Percentiles rank a stretch among this genome's conserved stretches.
Evolutionary conservation across 1,140 invertebrate species (phyloP).

Genomic region (Drosophila varians): DNA sequence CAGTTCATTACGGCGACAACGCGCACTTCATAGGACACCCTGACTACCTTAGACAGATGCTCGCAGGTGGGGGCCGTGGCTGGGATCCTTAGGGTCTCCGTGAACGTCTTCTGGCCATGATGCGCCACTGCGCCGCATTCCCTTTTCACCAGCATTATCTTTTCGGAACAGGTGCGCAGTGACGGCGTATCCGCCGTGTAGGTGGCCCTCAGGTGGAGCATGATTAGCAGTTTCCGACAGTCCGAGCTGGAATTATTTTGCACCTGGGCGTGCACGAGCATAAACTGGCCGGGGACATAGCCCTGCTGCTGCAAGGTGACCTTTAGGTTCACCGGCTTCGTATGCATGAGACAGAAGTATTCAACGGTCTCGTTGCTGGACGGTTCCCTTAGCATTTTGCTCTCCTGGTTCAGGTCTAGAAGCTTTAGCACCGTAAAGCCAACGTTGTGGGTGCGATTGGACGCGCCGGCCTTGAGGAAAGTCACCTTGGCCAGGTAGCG

Average conservation of each 20-base stretch:
- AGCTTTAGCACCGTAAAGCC: constrained; percentile 77
- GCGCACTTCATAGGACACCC: constrained; percentile 72
- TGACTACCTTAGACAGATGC: constrained; percentile 72
- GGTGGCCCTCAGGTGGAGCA: constrained; percentile 83
- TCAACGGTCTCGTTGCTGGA: constrained; percentile 68
- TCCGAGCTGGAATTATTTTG: constrained; percentile 84
- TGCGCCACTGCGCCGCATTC: constrained; percentile 61
- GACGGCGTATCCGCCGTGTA: constrained; percentile 84
- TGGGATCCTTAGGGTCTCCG: constrained; percentile 72
- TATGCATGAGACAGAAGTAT: constrained; percentile 66
- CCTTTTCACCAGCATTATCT: constrained; percentile 70
- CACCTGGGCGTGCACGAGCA: constrained; percentile 67
- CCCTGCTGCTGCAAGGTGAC: constrained; percentile 75
- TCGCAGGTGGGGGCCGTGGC: constrained; percentile 84
- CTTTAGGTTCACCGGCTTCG: constrained; percentile 61
- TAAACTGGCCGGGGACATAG: constrained; percentile 78
- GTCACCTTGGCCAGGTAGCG: constrained; percentile 76
- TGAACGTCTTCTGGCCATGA: constrained; percentile 47
- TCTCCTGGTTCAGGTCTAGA: constrained; percentile 72
- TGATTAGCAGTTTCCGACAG: constrained; percentile 84
- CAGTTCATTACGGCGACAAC: constrained; percentile 76
- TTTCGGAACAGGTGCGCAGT: constrained; percentile 71
- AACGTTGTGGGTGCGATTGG: constrained; percentile 75
- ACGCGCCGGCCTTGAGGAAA: constrained; percentile 64
- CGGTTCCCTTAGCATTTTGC: constrained; percentile 53